Evolutionary conservation across 2,888 invertebrate genomes (phyloP).

Genomic region (Caenorhabditis panamensis): DNA sequence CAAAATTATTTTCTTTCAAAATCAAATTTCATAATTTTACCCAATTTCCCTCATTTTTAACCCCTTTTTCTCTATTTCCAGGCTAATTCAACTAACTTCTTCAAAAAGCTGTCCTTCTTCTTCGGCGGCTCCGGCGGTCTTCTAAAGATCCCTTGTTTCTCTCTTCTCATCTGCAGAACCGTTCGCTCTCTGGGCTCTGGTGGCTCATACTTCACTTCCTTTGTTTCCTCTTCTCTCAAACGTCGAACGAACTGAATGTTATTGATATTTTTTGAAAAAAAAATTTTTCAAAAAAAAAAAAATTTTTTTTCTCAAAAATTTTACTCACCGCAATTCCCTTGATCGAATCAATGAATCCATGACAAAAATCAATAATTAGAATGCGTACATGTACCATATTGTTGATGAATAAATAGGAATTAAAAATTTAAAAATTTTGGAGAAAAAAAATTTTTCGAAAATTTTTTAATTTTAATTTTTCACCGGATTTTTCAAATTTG

Average conservation of each 20-base stretch:
- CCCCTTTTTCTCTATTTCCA: neutral
- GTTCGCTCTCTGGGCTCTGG: slow-evolving; percentile 24
- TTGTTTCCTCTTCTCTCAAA: slow-evolving; percentile 60
- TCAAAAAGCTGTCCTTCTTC: slow-evolving; percentile 35
- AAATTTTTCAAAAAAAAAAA: too few species aligned
- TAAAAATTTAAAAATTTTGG: neutral
- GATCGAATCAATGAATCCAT: slow-evolving; percentile 60
- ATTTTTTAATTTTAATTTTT: slow-evolving; percentile 10
- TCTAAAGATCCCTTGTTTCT: slow-evolving; percentile 48
- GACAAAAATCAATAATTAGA: slow-evolving; percentile 42
- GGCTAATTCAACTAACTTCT: slow-evolving; percentile 21
- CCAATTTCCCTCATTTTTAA: too few species aligned
- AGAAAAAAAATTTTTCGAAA: neutral
- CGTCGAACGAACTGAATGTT: slow-evolving; percentile 54
- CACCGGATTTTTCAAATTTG: slow-evolving; percentile 11
- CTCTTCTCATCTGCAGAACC: slow-evolving; percentile 43
- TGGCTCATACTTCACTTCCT: slow-evolving; percentile 36
- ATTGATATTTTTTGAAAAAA: slow-evolving; percentile 4
- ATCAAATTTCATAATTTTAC: too few species aligned
- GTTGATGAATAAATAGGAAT: neutral
- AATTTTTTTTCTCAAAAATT: neutral
- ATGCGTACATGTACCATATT: slow-evolving; percentile 15
- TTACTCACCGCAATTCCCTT: slow-evolving; percentile 48
- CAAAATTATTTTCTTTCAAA: too few species aligned
- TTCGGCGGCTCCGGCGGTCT: slow-evolving; percentile 38